Base-by-base conservation (phyloP, 2,113 vertebrate genomes). In the Odocoileus virginianus region DNA sequence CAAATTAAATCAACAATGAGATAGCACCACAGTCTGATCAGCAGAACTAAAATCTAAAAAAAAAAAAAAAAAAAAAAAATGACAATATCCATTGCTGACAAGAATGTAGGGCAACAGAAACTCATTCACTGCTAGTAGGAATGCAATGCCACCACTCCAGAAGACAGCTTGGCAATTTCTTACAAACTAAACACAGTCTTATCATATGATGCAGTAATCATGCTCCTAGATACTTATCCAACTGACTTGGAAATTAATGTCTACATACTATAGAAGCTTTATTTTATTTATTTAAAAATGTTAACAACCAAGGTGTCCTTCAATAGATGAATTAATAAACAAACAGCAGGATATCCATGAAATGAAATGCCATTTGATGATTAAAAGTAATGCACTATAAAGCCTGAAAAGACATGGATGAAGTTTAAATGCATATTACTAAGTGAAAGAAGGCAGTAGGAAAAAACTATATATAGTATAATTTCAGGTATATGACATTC, bases 241-340 rank as follows among this genome's bases (percentile, higher is more conserved):
- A 92, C 55, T 61, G 79, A 87, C 60, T 74, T 95, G 61, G 96
- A 97, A 94, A 89, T 52, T 89, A 83, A 78, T 84, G 55, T 78
- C 45, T 71, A 90, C 61, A 21, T 91, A 91, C 95, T 91, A 84
- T 52, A 55, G 50, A 95, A 91, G 17, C 13, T 89, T 91, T n/a
- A n/a, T n/a, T n/a, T n/a, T n/a, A n/a, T n/a, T n/a, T n/a, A n/a
- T n/a, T n/a, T n/a, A n/a, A n/a, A 87, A 87, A 91, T 14, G 9
- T n/a, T 43, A 90, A 87, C 19, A 71, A 82, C 12, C 23, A 93
- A 96, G 40, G 67, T 89, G 36, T 76, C 40, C 12, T 57, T 96
- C n/a, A 61, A 25, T 40, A 64, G n/a, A 71, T 76, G 54, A 90
- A 86, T n/a, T 55, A 19, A 74, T 89, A 86, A 92, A 71, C 43